Conservation (phyloP, 2,797 vertebrate genomes). For the Oreochromis grahami region DNA sequence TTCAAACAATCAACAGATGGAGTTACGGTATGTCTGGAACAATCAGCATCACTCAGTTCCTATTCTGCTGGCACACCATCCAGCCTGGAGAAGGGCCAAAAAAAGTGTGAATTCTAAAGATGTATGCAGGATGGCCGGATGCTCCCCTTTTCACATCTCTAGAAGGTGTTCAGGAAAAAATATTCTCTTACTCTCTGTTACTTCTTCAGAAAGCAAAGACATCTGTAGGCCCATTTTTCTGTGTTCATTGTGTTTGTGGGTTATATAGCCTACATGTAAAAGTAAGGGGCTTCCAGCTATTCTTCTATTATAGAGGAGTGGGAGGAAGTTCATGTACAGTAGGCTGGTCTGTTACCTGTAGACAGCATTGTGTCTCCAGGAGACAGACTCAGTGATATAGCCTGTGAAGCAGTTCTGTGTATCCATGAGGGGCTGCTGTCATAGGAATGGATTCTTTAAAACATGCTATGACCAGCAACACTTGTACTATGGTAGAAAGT, state of each 20-base stretch:
- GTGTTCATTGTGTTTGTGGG: neutral
- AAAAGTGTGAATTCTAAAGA: neutral
- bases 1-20: neutral
- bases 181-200: neutral
- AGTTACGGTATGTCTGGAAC: neutral
- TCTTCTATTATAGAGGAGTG: neutral
- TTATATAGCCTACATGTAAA: neutral
- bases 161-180: neutral
- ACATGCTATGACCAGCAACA: neutral
- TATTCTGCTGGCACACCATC: neutral
- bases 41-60: neutral
- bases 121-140: neutral
- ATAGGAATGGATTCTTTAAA: neutral
- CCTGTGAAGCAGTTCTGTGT: neutral
- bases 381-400: neutral
- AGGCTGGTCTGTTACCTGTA: neutral
- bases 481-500: neutral
- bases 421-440: neutral
- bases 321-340: neutral
- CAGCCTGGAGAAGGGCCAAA: neutral
- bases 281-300: neutral
- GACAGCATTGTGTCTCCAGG: neutral
- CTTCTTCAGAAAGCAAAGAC: neutral
- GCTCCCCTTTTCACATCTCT: neutral
- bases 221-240: neutral